A percentile compares a stretch with the other conserved stretches of the same genome.
Conservation (phyloP, 1,140 invertebrate species). For the Sesamia nonagrioides region DNA sequence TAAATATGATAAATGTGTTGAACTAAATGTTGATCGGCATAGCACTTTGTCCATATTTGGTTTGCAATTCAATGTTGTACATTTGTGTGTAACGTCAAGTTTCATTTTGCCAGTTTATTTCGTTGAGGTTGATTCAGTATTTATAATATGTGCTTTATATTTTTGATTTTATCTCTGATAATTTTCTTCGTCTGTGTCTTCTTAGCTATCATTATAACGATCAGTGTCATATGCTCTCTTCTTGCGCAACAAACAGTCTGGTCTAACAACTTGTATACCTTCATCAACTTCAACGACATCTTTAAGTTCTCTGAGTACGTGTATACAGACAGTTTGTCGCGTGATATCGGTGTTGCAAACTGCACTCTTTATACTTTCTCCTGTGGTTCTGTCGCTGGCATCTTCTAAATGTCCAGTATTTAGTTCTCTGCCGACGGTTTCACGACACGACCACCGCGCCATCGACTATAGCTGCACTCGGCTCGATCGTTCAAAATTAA, state of each 20-base stretch:
- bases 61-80: conserved; percentile 85
- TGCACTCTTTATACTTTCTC: conserved; percentile 87
- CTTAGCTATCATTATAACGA: conserved; percentile 81
- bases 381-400: conserved; percentile 85
- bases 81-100: conserved; percentile 76
- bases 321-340: conserved; percentile 68
- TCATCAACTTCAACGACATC: background rate
- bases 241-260: conserved; percentile 72
- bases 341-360: conserved; percentile 85
- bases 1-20: conserved; percentile 20
- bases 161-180: conserved; percentile 69
- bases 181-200: conserved; percentile 79
- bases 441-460: conserved; percentile 80
- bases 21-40: conserved; percentile 72
- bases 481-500: conserved; percentile 85
- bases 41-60: conserved; percentile 81
- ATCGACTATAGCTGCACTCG: conserved; percentile 83
- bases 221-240: conserved; percentile 83
- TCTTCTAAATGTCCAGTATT: conserved; percentile 81
- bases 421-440: conserved; percentile 76
- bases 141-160: conserved; percentile 72
- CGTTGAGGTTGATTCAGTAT: conserved; percentile 67
- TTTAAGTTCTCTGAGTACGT: background rate
- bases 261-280: background rate
- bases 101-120: conserved; percentile 75